Evolutionary conservation across 2,113 vertebrate genomes (phyloP).

Genomic region (western clawed frog (Xenopus tropicalis)): DNA sequence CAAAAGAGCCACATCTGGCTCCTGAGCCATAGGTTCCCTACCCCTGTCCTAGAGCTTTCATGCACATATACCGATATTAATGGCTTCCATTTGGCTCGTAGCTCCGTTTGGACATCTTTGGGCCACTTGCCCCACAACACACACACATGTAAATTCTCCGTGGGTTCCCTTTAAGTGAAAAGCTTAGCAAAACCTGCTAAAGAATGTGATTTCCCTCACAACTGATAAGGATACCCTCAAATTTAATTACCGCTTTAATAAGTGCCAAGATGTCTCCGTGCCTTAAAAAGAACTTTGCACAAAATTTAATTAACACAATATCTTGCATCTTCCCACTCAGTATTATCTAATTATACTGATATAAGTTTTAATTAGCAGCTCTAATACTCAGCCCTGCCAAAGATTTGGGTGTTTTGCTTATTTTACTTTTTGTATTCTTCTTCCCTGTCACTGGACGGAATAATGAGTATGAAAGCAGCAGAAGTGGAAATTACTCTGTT

Average conservation of each 20-base stretch:
- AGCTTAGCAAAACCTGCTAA: background rate
- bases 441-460: background rate
- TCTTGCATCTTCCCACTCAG: slow-evolving; percentile 25
- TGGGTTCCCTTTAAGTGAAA: background rate
- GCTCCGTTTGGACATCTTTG: no score
- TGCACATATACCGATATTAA: no score
- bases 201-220: background rate
- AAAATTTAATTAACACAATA: slow-evolving; percentile 37
- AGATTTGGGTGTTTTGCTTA: slow-evolving; percentile 7
- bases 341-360: slow-evolving; percentile 38
- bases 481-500: no score
- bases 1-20: no score
- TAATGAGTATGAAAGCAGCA: no score
- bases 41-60: no score
- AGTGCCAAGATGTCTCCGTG: slow-evolving; percentile 13
- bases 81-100: no score
- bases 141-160: no score
- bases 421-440: slow-evolving; percentile 1
- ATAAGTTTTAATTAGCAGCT: slow-evolving; percentile 30
- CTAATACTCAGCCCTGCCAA: slow-evolving; percentile 19
- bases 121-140: no score
- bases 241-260: slow-evolving; percentile 17
- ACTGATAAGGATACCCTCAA: background rate
- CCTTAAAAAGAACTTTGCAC: slow-evolving; percentile 20
- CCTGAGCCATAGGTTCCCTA: no score